Base-by-base conservation (phyloP, 2,113 vertebrate species). In the Trematocara zebra region DNA sequence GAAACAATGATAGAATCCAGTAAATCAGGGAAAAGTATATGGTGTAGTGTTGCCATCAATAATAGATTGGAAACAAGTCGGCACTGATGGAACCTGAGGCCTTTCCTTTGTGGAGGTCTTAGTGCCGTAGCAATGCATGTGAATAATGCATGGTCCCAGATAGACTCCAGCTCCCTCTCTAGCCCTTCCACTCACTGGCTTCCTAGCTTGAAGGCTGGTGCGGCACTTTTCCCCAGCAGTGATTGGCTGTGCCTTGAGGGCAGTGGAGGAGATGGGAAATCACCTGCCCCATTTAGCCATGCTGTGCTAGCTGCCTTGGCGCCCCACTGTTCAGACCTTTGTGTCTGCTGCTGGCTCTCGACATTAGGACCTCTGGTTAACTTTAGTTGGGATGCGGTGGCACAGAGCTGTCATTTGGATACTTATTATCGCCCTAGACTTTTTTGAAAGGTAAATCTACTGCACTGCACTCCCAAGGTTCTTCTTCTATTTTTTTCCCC, bases 261-360 rank as follows among this genome's bases (percentile, higher is more conserved):
- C 94, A 94, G 61, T 92, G 91, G 87, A 96, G 93, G 90, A 96
- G 96, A 96, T 95, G 95, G 93, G 87, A 96, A 96, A 95, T 94
- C 93, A 96, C 96, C 96, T 92, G 93, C 91, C 91, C 91, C 95
- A 96, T 96, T 97, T 97, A 95, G 94, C 94, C 94, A 84, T 91
- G 86, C 93, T 93, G 88, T 87, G 91, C 93, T 95, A 95, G 92
- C 88, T 94, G 94, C 90, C 91, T 80, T 11, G 86, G 91, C 91
- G 88, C 91, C 95, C 94, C 91, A 87, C 93, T 87, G 93, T 84
- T 92, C 86, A 89, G 87, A 94, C 94, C 92, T 95, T 93, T 95
- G 94, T 94, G 90, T 91, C 88, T 88, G 85, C 72, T 78, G 86
- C 88, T 92, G 90, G 84, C 93, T 91, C 92, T 95, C 95, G 91